Conservation (phyloP, 2,113 vertebrate species). For the Gallinago undulata region DNA sequence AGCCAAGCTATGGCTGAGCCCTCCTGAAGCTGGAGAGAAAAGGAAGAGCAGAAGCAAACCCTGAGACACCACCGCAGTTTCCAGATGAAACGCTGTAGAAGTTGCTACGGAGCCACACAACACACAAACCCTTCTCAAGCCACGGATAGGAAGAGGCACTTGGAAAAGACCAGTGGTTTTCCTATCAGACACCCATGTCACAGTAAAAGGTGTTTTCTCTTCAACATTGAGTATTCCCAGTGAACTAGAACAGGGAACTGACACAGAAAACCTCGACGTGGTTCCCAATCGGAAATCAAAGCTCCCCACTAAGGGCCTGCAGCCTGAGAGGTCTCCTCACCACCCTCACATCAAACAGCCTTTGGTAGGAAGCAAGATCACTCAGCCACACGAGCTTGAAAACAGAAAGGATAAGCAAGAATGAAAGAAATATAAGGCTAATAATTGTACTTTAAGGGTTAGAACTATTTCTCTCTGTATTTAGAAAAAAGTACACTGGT, state of each 20-base stretch:
- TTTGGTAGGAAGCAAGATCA: not conserved
- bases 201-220: not conserved
- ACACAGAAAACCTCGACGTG: accelerated
- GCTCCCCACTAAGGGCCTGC: not conserved
- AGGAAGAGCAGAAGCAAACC: not conserved
- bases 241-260: no score
- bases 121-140: not conserved
- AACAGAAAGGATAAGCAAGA: not conserved
- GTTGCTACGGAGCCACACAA: accelerated
- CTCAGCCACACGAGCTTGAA: not conserved
- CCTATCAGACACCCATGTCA: not conserved
- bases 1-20: not conserved
- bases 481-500: not conserved
- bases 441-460: not conserved
- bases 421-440: not conserved
- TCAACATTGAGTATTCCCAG: not conserved
- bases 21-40: accelerated
- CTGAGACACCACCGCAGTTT: not conserved
- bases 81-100: no score
- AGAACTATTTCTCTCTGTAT: not conserved
- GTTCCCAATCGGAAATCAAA: not conserved
- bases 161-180: not conserved
- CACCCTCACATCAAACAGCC: not conserved
- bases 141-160: not conserved
- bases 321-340: not conserved